Evolutionary conservation across 64 coral and sea anemone species (phyloP), one percentile per base, ranked within the genome.

Genomic region (Anthopleura sola): DNA sequence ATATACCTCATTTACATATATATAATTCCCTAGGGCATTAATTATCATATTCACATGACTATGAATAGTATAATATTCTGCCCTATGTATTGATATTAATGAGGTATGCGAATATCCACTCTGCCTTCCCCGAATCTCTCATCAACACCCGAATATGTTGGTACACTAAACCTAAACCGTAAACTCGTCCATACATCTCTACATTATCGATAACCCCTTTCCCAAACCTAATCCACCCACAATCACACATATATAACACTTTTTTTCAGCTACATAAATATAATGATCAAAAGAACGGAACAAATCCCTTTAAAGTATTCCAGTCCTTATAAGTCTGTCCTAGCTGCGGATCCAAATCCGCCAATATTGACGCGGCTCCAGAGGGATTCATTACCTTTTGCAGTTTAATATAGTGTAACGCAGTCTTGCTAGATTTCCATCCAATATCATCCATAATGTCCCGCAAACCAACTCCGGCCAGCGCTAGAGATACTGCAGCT

Each of bases 361-460:
- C 49, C 23, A 89, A 38, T 6, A 31, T 90, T 23, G 82, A 40
- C 32, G 82, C 80, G 17, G 82, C 49, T 58, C 49, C 81, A 24
- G 60, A 81, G 24, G 88, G 88, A 78, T 75, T 88, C 16, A 88
- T 23, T 3, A 88, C 78, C 50, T 85, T 68, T 40, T 78, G 21
- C 16, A 90, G 15, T 37, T 90, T 84, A 38, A 78, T 77, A 78
- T 90, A 90, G 66, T 89, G 60, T 0, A 83, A 24, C 2, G 82
- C 88, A 18, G 82, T 85, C 75, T 26, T 82, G 29, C 57, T 75
- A 9, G n/a, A 38, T 54, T 85, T 90, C 82, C 88, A 83, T 33
- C 47, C 71, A 10, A 57, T 60, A 78, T 89, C 54, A 83, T 75
- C 79, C 57, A 89, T 83, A 0, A 89, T 83, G 5, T 89, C 80